These are phyloP conservation scores for Meandrusa payeni DNA, from an alignment of 2,888 invertebrate genomes.

Conservation along the genomic window DNA sequence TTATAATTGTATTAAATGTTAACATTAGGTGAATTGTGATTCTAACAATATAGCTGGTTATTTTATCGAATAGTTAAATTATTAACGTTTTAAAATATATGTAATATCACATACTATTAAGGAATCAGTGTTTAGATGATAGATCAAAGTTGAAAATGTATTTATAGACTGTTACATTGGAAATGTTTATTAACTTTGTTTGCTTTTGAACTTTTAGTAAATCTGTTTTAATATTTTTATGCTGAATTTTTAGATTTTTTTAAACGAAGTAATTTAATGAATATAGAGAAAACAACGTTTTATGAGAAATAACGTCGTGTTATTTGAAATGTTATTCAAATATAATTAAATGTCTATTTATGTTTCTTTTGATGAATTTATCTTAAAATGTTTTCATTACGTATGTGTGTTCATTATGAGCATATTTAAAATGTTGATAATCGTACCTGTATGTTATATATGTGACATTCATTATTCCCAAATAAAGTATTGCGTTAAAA, in stretches of 20 bases:
- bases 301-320: not conserved
- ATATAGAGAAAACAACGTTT: constrained; percentile 4
- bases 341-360: constrained; percentile 1
- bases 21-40: constrained; percentile 77
- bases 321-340: not conserved
- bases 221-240: constrained; percentile 16
- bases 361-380: not conserved
- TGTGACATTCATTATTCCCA: constrained; percentile 70
- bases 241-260: not conserved
- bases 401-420: constrained; percentile 52
- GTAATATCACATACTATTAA: constrained; percentile 66
- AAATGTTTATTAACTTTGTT: constrained; percentile 12
- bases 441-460: constrained; percentile 61
- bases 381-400: constrained; percentile 31
- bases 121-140: constrained; percentile 67
- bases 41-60: constrained; percentile 74
- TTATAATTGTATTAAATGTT: constrained; percentile 58
- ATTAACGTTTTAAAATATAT: constrained; percentile 65
- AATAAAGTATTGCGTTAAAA: constrained; percentile 76
- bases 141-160: constrained; percentile 56
- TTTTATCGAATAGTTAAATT: constrained; percentile 65
- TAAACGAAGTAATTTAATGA: constrained; percentile 2
- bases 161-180: constrained; percentile 43
- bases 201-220: constrained; percentile 21
- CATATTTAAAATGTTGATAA: constrained; percentile 68